These are phyloP conservation scores for Trisateles emortualis DNA, from an alignment of 2,888 invertebrate genomes.

Conservation along the genomic window DNA sequence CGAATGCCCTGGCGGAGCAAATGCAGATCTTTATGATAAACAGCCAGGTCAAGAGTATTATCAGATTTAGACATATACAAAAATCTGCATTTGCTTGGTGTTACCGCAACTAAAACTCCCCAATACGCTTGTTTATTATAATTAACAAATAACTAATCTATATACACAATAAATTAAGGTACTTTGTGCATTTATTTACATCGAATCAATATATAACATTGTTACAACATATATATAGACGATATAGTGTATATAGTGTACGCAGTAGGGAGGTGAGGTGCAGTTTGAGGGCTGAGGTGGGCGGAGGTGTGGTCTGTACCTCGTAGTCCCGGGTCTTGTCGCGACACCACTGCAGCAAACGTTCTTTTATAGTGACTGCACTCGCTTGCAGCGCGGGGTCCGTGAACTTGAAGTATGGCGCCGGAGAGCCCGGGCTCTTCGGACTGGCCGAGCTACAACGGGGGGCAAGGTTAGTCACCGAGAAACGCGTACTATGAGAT, in stretches of 20 bases:
- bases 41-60: conserved; percentile 14
- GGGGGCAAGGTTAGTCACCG: conserved; percentile 79
- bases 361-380: conserved; percentile 98
- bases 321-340: conserved; percentile 99
- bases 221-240: conserved; percentile 13
- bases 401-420: conserved; percentile 96
- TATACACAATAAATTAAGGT: not conserved
- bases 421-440: conserved; percentile 88
- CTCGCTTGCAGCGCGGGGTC: conserved; percentile 96
- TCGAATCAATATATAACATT: conserved; percentile 9
- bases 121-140: conserved; percentile 49
- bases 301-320: conserved; percentile 87
- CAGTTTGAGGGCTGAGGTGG: conserved; percentile 42
- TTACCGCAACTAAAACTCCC: conserved; percentile 51
- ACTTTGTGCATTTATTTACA: conserved; percentile 16
- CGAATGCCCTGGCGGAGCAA: conserved; percentile 52
- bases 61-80: conserved; percentile 22
- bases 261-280: conserved; percentile 53
- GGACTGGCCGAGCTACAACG: conserved; percentile 91
- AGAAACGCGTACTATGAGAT: conserved; percentile 25
- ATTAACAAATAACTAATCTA: not conserved
- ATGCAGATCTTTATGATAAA: conserved; percentile 48
- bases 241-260: conserved; percentile 29
- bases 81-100: conserved; percentile 55
- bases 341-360: conserved; percentile 98